Base-by-base conservation (phyloP, 2,797 vertebrate genomes). In the Pitangus sulphuratus region DNA sequence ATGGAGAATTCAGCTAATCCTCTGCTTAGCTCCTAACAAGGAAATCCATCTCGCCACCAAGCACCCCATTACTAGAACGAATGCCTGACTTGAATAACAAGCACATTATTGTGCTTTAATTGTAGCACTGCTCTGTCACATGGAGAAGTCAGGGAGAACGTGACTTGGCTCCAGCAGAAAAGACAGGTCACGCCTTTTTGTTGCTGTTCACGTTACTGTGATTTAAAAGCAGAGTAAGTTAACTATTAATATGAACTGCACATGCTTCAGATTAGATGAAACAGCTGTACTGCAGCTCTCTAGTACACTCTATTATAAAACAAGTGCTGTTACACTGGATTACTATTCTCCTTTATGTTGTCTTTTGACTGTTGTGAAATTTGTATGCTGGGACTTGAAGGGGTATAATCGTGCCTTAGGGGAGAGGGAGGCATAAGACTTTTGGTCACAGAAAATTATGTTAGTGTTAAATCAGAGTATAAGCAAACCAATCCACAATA, bases 1-100 rank as follows among this genome's bases (percentile, higher is more conserved):
- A 97, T 98, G 98, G 98, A 98, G 98, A 98, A 98, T 98, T 98
- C 98, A 97, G 98, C 97, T 98, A 98, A 98, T 98, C 98, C 98
- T 94, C 96, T 97, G 98, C 98, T 98, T 98, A 98, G 98, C 98
- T 98, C 98, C 98, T 98, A 98, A 98, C 98, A 98, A 98, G 98
- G 98, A 98, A 98, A 98, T 98, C 97, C 98, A 98, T 98, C 98
- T 98, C 95, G 79, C 97, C 96, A 98, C 98, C 98, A 98, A 98
- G 98, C 98, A 98, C 97, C 96, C 98, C 98, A 98, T 98, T 98
- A 98, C 98, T 97, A 97, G 87, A 97, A 98, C 98, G 98, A 98
- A 98, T 98, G 98, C 98, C 98, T 98, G 98, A 98, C 98, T 98
- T 98, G 98, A 98, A 98, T 98, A 98, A 98, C 98, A 98, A 98